Base-by-base conservation (phyloP, 2,797 vertebrate genomes). In the Karalla daura region DNA sequence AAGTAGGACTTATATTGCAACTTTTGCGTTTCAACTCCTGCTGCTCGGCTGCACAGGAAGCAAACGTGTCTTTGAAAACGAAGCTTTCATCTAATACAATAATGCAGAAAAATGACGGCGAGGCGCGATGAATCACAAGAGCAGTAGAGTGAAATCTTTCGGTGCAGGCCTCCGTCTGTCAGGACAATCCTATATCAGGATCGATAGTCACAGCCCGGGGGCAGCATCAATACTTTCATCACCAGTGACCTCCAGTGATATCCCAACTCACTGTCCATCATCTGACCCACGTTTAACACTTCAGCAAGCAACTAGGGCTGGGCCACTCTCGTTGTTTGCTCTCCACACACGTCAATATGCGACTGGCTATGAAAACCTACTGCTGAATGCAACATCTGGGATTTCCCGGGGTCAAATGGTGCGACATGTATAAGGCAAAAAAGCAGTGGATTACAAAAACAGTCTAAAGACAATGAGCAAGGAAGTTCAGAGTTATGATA, bases 221-320 rank as follows among this genome's bases (percentile, higher is more conserved):
- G 89, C 71, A 50, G 52, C 20, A n/a, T 92, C 90, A 70, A 91
- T 90, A 88, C 49, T 78, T 82, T 70, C 74, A 87, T 81, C 76
- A 74, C 24, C 59, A 47, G 21, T 78, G 82, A 83, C 70, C 79
- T n/a, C n/a, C n/a, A n/a, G n/a, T n/a, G 17, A 12, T 6, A 24
- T 53, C 21, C 21, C 30, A 4, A 47, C 69, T 45, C 10, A 2
- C 67, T 54, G 33, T 14, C 32, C 56, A 69, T 76, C 58, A 74
- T 17, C 33, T 68, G 74, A 84, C 76, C 83, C 61, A 44, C 33
- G 83, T 79, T 77, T 67, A 74, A 58, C 66, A 55, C 61, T 43
- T 30, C 49, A 65, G 33, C 52, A 41, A 59, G 20, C 80, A 76
- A 66, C 79, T 64, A 15, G 55, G 73, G 54, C 67, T 25, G 12